These are phyloP conservation scores for Camptogramma bilineatum DNA, from an alignment of 2,888 invertebrate genomes.

Conservation along the genomic window DNA sequence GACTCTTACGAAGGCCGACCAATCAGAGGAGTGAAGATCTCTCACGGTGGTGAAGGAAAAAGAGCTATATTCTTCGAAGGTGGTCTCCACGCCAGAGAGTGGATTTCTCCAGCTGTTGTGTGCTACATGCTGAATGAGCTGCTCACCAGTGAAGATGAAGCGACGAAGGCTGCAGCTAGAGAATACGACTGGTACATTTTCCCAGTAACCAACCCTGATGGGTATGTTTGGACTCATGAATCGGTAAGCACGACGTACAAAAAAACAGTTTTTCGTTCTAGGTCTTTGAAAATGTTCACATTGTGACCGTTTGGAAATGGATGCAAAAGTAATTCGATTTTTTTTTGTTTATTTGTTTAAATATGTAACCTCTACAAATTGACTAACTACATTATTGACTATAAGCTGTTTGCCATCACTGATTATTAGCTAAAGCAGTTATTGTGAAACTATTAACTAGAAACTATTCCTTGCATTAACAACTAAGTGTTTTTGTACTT, in stretches of 20 bases:
- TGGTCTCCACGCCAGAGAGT: constrained; percentile 91
- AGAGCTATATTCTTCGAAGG: constrained; percentile 69
- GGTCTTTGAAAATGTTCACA: too few relatives aligned
- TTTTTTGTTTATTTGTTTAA: too few relatives aligned
- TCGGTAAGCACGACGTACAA: constrained; percentile 85
- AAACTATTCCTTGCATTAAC: too few relatives aligned
- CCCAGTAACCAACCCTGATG: constrained; percentile 91
- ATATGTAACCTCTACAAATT: too few relatives aligned
- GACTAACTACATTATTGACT: too few relatives aligned
- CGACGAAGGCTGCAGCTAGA: constrained; percentile 84
- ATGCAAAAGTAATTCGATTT: too few relatives aligned
- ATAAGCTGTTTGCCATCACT: too few relatives aligned
- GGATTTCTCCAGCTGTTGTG: constrained; percentile 88
- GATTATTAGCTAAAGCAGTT: too few relatives aligned
- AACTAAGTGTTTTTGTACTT: too few relatives aligned
- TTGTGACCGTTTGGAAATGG: too few relatives aligned
- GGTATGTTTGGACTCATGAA: constrained; percentile 88
- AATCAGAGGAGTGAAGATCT: constrained; percentile 76
- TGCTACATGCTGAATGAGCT: constrained; percentile 89
- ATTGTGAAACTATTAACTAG: too few relatives aligned
- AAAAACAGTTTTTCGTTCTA: too few relatives aligned
- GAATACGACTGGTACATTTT: constrained; percentile 91
- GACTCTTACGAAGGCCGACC: constrained; percentile 71
- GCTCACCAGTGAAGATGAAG: constrained; percentile 83
- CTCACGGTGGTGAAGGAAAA: constrained; percentile 59